Evolutionary conservation across 2,797 vertebrate species (phyloP), one percentile per base, ranked within the genome.

Genomic region (Setipinna tenuifilis): DNA sequence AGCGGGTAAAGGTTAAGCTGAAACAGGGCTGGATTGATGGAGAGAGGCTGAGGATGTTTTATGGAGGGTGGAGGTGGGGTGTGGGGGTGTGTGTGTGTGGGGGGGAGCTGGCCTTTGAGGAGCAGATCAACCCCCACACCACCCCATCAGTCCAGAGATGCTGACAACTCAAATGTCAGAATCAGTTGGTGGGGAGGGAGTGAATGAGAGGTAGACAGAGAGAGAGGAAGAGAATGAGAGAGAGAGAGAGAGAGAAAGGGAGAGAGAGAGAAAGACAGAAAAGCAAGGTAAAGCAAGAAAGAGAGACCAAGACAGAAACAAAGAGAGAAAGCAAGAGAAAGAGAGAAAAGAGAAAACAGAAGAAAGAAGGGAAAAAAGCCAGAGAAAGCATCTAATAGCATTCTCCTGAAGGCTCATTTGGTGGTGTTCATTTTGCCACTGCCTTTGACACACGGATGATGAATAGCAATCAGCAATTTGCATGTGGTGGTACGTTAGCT

Each of bases 1-100:
- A 85, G 75, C 86, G n/a, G 75, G 83, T 88, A 89, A 90, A 90
- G 90, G 89, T 90, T 90, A 90, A 90, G 88, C 84, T 78, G 84
- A 88, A 90, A 88, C 90, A 88, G 88, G 86, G n/a, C 83, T 65
- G 65, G 83, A 88, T 80, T 88, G 85, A 89, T 87, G 83, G 87
- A 86, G 84, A 85, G 86, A 50, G 81, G 85, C 84, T 61, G 21
- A 23, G 48, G 81, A 85, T 44, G 71, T 78, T 44, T 78, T 78
- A 35, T 17, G 11, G 83, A 78, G 65, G 82, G 78, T 68, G 57
- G 82, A 59, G 23, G 31, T 28, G 14, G 59, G 19, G 75, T 65
- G 16, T 59, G n/a, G 10, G 44, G 11, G 46, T 48, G 46, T 48
- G 46, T 48, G 46, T 48, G 46, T 48, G 75, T 58, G 31, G 7